Evolutionary conservation across 1,140 invertebrate species (phyloP), one percentile per base, ranked within the genome.

Genomic region (Sinonovacula constricta): DNA sequence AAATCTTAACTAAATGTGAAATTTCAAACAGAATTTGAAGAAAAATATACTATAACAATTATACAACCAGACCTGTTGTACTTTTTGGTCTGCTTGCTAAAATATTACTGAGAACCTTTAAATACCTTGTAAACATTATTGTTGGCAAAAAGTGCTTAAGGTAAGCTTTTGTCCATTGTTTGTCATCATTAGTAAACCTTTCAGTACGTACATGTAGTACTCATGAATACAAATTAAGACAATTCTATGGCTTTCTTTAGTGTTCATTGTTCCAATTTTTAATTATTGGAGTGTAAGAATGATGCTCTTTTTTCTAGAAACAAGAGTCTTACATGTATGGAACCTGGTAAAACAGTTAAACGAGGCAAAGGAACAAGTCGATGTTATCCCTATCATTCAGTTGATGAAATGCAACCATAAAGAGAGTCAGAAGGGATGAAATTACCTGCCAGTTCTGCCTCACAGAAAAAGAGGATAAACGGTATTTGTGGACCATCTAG

Each of bases 331-430:
- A 68, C 36, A 28, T 78, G 80, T 36, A 12, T 57, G 24, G 74
- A 81, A 33, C 18, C 30, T 14, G 80, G 75, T 1, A 7, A 74
- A 45, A 34, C 56, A 1, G 80, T 79, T 0, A 36, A 24, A 24
- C 36, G 30, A 59, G 75, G 75, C 4, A 74, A 74, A 30, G 75
- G 62, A 56, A 26, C 51, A 12, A 49, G 54, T 15, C 56, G 75
- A 33, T 66, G 30, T 7, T 78, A 68, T 30, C 74, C 65, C 18
- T 57, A 66, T 45, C 39, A 45, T 45, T 45, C 39, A 45, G 39
- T 18, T 45, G 39, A 45, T 7, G 39, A 45, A 45, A 45, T 45
- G 18, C 7, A 45, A 45, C 39, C 39, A 45, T 45, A 45, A 7
- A 7, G 39, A 45, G 39, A 10, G 39, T 45, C 39, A 45, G 39